These are phyloP conservation scores for Pomacea canaliculata DNA, from an alignment of 2,888 invertebrate genomes.

Conservation along the genomic window DNA sequence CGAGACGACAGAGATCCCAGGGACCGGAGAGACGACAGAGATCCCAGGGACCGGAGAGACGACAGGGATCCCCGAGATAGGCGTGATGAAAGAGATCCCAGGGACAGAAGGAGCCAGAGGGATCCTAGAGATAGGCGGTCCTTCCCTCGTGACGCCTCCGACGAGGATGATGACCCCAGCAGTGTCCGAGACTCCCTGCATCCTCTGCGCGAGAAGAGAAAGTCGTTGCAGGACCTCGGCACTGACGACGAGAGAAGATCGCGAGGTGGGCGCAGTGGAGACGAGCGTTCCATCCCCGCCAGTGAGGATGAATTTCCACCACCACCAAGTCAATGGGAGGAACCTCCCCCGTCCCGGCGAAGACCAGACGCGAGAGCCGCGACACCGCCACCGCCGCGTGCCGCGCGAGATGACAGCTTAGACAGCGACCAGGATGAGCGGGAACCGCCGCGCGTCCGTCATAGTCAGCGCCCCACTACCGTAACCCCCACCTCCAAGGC, in stretches of 20 bases:
- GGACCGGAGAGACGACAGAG: too few relatives aligned
- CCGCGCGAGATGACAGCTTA: neutral
- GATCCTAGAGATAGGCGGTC: too few relatives aligned
- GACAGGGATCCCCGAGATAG: too few relatives aligned
- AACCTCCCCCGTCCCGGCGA: neutral
- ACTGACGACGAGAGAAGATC: neutral
- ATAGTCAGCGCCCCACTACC: neutral
- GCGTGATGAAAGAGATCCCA: too few relatives aligned
- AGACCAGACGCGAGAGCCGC: neutral
- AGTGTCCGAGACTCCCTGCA: neutral
- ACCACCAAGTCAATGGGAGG: neutral
- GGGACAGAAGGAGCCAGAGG: too few relatives aligned
- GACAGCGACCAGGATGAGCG: neutral
- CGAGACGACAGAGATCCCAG: too few relatives aligned
- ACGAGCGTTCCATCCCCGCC: neutral
- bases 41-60: too few relatives aligned
- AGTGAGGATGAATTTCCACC: neutral
- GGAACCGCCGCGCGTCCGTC: neutral
- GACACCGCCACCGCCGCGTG: neutral
- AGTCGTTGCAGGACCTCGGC: neutral
- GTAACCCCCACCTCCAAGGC: neutral
- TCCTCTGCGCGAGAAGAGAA: neutral
- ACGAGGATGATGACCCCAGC: neutral
- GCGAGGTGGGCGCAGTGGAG: neutral
- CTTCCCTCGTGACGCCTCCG: neutral